A percentile compares a stretch with the other conserved stretches of the same genome.
phyloP scores from a whole-genome alignment of 1,140 invertebrate species.

The Hyles euphorbiae region DNA sequence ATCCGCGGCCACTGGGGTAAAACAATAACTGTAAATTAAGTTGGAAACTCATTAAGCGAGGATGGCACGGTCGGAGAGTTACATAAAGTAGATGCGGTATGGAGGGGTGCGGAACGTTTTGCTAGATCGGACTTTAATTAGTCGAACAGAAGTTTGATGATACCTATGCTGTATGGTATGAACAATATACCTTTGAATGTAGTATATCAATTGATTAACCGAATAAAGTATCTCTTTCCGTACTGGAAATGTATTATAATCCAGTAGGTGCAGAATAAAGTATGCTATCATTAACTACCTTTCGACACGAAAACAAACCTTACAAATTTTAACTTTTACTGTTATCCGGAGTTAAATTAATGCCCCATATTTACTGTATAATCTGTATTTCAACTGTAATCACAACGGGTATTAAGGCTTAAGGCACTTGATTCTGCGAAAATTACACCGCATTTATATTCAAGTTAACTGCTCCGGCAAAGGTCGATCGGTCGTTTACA shows the following conservation, averaged over 20 bases:
- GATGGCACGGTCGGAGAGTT: slow-evolving; percentile 27
- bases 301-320: too few relatives aligned
- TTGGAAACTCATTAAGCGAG: slow-evolving; percentile 65
- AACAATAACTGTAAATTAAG: slow-evolving; percentile 70
- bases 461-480: slow-evolving; percentile 33
- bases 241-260: too few relatives aligned
- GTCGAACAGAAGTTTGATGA: slow-evolving; percentile 29
- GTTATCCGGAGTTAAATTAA: too few relatives aligned
- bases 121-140: slow-evolving; percentile 62
- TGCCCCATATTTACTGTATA: too few relatives aligned
- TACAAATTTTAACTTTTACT: too few relatives aligned
- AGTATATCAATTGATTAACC: too few relatives aligned
- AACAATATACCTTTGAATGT: too few relatives aligned
- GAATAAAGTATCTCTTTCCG: too few relatives aligned
- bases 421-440: slow-evolving; percentile 19
- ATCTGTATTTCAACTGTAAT: slow-evolving; percentile 5
- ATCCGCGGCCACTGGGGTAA: slow-evolving; percentile 43
- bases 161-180: too few relatives aligned
- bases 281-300: too few relatives aligned
- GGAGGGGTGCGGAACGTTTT: slow-evolving; percentile 33
- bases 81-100: slow-evolving; percentile 9
- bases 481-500: slow-evolving; percentile 50
- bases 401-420: slow-evolving; percentile 11
- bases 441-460: slow-evolving; percentile 23
- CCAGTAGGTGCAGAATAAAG: too few relatives aligned